Conservation (phyloP, 2,113 vertebrate species). For the Psittacus erithacus region DNA sequence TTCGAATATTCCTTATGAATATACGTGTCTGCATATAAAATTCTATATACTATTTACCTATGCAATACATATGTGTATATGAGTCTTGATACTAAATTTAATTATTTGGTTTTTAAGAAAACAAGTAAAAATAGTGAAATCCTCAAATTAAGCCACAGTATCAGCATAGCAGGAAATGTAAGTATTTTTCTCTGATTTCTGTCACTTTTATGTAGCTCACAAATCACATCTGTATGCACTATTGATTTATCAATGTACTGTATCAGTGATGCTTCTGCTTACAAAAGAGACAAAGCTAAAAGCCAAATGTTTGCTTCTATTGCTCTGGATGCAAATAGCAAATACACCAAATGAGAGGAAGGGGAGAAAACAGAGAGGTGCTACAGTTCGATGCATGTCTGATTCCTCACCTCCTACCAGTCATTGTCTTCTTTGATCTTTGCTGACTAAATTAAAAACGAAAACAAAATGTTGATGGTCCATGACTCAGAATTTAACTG, state of each 20-base stretch:
- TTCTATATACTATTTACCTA: neutral
- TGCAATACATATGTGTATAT: neutral
- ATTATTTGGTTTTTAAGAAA: neutral
- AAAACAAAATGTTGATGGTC: neutral
- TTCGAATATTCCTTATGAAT: neutral
- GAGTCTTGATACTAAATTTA: neutral
- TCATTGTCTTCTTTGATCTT: neutral
- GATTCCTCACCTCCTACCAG: neutral
- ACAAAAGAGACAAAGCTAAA: neutral
- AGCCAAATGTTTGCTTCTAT: neutral
- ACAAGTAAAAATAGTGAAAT: neutral
- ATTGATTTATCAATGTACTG: neutral
- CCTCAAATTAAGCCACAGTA: neutral
- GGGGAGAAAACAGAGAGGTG: neutral
- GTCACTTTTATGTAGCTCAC: neutral
- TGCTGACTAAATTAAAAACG: neutral
- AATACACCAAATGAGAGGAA: neutral
- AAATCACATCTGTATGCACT: neutral
- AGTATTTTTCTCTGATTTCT: neutral
- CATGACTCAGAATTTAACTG: neutral
- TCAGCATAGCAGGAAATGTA: neutral
- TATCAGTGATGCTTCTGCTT: neutral
- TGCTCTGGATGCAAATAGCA: neutral
- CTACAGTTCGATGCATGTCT: neutral
- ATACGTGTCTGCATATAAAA: neutral